Conservation (phyloP, 2,888 invertebrate genomes). For the Caenorhabditis becei region DNA sequence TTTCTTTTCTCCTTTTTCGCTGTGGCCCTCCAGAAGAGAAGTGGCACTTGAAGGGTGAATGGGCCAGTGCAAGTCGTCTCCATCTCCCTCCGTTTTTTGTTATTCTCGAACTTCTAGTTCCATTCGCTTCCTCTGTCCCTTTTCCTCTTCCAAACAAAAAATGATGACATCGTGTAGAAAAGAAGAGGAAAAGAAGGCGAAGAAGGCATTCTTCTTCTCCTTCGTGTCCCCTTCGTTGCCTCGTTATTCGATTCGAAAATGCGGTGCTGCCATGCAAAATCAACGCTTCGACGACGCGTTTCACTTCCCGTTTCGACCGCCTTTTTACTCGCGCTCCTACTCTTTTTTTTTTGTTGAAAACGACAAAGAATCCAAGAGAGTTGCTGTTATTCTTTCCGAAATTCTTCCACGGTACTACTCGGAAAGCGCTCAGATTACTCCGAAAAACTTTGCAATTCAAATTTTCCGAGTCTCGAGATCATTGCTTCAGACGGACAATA, state of each 20-base stretch:
- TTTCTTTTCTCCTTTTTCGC: slow-evolving; percentile 17
- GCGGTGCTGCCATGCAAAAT: slow-evolving; percentile 25
- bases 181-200: slow-evolving; percentile 22
- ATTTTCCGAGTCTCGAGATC: too few relatives aligned
- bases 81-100: slow-evolving; percentile 5
- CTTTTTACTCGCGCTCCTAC: slow-evolving; percentile 12
- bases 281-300: slow-evolving; percentile 18
- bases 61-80: slow-evolving; percentile 17
- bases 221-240: slow-evolving; percentile 10
- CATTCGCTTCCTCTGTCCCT: neutral
- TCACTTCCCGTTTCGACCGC: slow-evolving; percentile 5
- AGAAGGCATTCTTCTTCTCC: slow-evolving; percentile 33
- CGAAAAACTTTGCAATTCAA: too few relatives aligned
- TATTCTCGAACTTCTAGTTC: slow-evolving; percentile 15
- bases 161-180: neutral
- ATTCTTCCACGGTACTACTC: too few relatives aligned
- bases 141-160: neutral
- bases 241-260: slow-evolving; percentile 47
- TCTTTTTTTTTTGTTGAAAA: slow-evolving; percentile 6
- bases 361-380: neutral
- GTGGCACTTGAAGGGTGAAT: slow-evolving; percentile 50
- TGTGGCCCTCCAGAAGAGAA: slow-evolving; percentile 31
- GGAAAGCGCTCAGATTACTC: too few relatives aligned
- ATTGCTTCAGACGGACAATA: too few relatives aligned
- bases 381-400: too few relatives aligned